These are phyloP conservation scores for Habropoda laboriosa DNA, from an alignment of 1,140 invertebrate species.

Conservation along the genomic window DNA sequence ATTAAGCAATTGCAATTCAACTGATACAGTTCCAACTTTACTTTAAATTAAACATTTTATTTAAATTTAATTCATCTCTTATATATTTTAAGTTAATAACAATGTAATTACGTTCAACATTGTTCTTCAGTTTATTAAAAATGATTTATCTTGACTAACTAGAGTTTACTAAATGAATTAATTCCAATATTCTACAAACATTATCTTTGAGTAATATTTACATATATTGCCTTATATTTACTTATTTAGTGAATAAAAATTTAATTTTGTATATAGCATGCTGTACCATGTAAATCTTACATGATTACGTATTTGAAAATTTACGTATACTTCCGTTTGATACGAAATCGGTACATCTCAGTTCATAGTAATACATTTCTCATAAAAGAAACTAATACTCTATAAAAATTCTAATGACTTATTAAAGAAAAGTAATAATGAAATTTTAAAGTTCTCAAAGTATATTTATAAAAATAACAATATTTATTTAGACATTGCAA, in stretches of 20 bases:
- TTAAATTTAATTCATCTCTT: neutral
- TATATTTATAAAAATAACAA: neutral
- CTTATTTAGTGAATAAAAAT: no score
- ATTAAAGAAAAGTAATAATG: neutral
- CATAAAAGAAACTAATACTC: neutral
- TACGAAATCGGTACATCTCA: neutral
- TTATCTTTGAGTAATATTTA: neutral
- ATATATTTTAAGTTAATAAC: no score
- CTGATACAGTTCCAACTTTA: no score
- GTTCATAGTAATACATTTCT: neutral
- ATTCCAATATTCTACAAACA: neutral
- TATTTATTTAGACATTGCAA: no score
- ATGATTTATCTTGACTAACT: neutral
- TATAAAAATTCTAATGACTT: constrained; percentile 9
- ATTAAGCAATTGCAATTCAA: no score
- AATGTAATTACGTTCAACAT: no score
- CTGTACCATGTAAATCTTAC: no score
- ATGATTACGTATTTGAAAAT: neutral
- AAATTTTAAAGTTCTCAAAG: no score
- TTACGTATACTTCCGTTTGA: neutral
- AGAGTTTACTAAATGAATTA: neutral
- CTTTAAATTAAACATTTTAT: no score
- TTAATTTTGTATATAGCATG: no score
- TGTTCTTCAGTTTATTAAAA: no score
- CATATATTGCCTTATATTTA: no score